Evolutionary conservation across 2,797 vertebrate genomes (phyloP).

Genomic region (Champsocephalus esox): DNA sequence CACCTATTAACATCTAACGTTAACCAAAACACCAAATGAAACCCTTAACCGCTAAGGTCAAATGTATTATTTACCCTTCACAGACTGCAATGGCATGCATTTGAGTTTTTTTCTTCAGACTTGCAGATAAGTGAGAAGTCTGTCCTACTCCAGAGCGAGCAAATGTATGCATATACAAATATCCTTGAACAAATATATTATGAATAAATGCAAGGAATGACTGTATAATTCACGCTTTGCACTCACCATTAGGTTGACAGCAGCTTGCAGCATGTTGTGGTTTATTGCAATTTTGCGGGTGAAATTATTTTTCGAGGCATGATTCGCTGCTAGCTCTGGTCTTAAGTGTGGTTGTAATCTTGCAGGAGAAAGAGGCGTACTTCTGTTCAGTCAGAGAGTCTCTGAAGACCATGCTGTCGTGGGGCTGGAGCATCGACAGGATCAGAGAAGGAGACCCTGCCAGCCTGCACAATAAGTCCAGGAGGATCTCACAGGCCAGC

Average conservation of each 20-base stretch:
- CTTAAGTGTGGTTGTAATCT: neutral
- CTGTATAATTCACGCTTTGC: neutral
- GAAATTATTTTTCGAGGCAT: neutral
- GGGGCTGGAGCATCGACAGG: constrained; percentile 94
- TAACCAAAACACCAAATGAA: too few relatives aligned
- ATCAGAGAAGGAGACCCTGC: constrained; percentile 91
- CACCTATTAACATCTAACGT: too few relatives aligned
- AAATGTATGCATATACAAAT: neutral
- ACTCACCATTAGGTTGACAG: neutral
- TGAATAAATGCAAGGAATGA: neutral
- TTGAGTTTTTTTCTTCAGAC: too few relatives aligned
- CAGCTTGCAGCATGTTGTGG: too few relatives aligned
- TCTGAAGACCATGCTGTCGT: constrained; percentile 93
- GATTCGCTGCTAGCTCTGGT: neutral
- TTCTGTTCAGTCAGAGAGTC: constrained; percentile 93
- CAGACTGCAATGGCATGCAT: too few relatives aligned
- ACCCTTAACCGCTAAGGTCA: too few relatives aligned
- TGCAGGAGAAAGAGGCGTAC: constrained; percentile 94
- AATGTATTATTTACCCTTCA: too few relatives aligned
- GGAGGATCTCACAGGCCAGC: constrained; percentile 93
- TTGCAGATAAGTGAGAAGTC: neutral
- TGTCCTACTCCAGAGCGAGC: neutral
- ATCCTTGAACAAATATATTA: too few relatives aligned
- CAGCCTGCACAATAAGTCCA: constrained; percentile 89
- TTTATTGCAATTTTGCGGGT: neutral